Evolutionary conservation across 2,888 invertebrate species (phyloP).

Genomic region (Antheraea yamamai): DNA sequence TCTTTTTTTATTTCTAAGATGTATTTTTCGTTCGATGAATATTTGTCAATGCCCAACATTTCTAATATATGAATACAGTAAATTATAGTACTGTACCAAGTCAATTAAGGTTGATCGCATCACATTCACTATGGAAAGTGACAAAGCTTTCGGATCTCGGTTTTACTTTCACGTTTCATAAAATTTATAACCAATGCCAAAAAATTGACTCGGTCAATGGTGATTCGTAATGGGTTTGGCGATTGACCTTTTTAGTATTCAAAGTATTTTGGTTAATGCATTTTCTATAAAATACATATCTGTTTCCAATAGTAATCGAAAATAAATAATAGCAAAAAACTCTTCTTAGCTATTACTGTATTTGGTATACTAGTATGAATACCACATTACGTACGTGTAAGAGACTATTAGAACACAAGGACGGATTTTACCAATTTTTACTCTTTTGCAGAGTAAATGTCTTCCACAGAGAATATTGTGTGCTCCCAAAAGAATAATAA

Average conservation of each 20-base stretch:
- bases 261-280: background rate
- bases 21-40: background rate
- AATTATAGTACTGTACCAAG: background rate
- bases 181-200: background rate
- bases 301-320: background rate
- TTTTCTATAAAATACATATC: background rate
- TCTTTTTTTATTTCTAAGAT: no score
- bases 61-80: background rate
- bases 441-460: no score
- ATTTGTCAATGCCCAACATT: background rate
- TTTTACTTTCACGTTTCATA: conserved; percentile 5
- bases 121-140: conserved; percentile 10
- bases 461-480: no score
- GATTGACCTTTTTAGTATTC: background rate
- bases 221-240: background rate
- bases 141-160: conserved; percentile 8
- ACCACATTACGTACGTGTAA: background rate
- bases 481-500: background rate
- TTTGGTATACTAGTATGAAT: background rate
- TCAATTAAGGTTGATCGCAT: conserved; percentile 11
- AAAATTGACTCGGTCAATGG: conserved; percentile 2
- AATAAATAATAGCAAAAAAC: background rate
- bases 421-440: background rate
- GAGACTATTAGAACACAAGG: background rate
- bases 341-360: no score